These are phyloP conservation scores for Arrhopalites spinosus DNA, from an alignment of 2,888 invertebrate species.

Conservation along the genomic window DNA sequence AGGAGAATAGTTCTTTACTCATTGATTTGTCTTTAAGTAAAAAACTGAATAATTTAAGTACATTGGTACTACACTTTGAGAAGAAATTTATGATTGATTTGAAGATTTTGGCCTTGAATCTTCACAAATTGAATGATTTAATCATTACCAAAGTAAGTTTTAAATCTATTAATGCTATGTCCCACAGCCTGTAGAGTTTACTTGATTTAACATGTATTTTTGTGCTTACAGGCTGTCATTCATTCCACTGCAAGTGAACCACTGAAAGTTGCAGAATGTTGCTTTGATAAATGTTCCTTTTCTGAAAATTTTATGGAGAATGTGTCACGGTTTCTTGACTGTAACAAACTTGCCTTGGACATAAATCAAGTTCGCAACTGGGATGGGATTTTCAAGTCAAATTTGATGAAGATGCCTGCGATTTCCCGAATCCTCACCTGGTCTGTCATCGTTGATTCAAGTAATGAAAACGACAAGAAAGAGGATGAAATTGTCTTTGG, in stretches of 20 bases:
- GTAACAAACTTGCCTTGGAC: conserved; percentile 14
- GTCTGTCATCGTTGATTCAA: background rate
- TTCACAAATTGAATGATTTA: conserved; percentile 23
- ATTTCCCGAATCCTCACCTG: conserved; percentile 6
- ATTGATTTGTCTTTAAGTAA: conserved; percentile 15
- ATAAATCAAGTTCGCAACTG: background rate
- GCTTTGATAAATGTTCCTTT: conserved; percentile 18
- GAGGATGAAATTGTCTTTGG: background rate
- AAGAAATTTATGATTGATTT: conserved; percentile 5
- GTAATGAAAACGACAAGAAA: background rate
- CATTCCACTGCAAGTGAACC: conserved; percentile 16
- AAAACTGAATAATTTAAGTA: conserved; percentile 4
- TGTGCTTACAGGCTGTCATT: conserved; percentile 3
- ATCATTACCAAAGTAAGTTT: conserved; percentile 7
- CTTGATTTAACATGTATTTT: no score
- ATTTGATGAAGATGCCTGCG: background rate
- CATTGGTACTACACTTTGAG: background rate
- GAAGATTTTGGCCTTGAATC: conserved; percentile 8
- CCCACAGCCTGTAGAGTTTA: no score
- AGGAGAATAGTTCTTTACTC: background rate
- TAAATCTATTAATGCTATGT: no score
- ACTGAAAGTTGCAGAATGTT: background rate
- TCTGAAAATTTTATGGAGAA: conserved; percentile 16
- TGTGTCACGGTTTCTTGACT: conserved; percentile 7
- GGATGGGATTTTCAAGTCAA: conserved; percentile 22